Percentiles rank a stretch among this genome's conserved stretches.
phyloP scores from a whole-genome alignment of 1,140 invertebrate genomes.

The Caenorhabditis tropicalis region DNA sequence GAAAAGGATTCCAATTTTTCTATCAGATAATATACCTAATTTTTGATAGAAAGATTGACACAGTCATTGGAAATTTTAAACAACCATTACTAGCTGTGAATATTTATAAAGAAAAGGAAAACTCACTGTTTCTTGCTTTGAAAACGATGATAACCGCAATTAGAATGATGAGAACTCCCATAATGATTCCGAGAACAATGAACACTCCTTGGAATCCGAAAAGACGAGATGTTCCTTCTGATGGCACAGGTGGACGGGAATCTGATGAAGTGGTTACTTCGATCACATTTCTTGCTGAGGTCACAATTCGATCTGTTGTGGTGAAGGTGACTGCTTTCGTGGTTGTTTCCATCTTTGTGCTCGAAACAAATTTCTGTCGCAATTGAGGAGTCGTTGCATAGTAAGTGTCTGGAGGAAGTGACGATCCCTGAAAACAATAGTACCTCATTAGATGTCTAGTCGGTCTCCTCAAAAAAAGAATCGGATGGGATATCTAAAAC shows the following conservation, averaged over 20 bases:
- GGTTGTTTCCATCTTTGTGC: conserved; percentile 33
- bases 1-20: no score
- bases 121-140: conserved; percentile 19
- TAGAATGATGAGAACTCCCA: neutral
- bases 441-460: neutral
- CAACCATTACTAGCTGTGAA: no score
- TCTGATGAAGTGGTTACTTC: conserved; percentile 5
- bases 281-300: neutral
- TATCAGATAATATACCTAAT: no score
- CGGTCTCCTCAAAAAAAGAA: neutral
- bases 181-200: conserved; percentile 7
- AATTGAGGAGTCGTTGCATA: conserved; percentile 41
- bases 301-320: neutral
- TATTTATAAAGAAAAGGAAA: neutral
- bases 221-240: neutral
- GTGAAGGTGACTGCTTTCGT: conserved; percentile 1
- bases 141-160: neutral
- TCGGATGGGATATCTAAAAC: conserved; percentile 31
- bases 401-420: conserved; percentile 20
- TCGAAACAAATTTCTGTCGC: neutral
- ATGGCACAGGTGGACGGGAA: conserved; percentile 17
- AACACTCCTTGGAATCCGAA: neutral
- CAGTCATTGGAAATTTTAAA: no score
- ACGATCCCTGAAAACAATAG: conserved; percentile 26
- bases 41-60: no score